A percentile compares a stretch with the other conserved stretches of the same genome.
phyloP scores from a whole-genome alignment of 2,797 vertebrate species.

The Lithobates pipiens region DNA sequence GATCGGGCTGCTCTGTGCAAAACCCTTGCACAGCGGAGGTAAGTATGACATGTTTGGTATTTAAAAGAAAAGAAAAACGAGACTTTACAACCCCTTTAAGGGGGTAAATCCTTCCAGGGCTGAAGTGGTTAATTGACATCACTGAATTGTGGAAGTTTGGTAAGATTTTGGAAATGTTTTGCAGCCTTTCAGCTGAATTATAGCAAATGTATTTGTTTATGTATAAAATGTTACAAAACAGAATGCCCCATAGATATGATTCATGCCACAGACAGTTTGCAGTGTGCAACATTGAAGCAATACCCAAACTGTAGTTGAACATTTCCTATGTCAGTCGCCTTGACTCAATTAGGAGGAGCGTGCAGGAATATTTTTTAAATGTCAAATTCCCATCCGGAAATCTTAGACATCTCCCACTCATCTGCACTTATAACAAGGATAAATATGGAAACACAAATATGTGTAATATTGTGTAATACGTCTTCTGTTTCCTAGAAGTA shows the following conservation, averaged over 20 bases:
- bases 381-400: constrained; percentile 30
- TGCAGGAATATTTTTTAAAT: constrained; percentile 25
- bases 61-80: too few species aligned
- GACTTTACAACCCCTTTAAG: too few species aligned
- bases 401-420: constrained; percentile 3
- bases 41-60: too few species aligned
- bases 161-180: neutral
- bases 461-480: neutral
- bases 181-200: neutral
- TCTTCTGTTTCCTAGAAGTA: neutral
- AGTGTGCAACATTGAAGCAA: neutral
- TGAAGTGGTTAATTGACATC: neutral
- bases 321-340: constrained; percentile 22
- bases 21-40: too few species aligned
- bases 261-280: neutral
- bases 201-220: neutral
- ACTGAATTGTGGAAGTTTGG: neutral
- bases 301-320: constrained; percentile 9
- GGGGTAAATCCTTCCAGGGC: too few species aligned
- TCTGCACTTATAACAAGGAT: neutral
- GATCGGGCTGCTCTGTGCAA: too few species aligned
- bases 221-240: neutral
- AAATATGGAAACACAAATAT: constrained; percentile 27
- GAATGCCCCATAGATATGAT: neutral
- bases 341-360: constrained; percentile 22